Evolutionary conservation across 2,113 vertebrate genomes (phyloP), one percentile per base, ranked within the genome.

Genomic region (Pseudonaja textilis): DNA sequence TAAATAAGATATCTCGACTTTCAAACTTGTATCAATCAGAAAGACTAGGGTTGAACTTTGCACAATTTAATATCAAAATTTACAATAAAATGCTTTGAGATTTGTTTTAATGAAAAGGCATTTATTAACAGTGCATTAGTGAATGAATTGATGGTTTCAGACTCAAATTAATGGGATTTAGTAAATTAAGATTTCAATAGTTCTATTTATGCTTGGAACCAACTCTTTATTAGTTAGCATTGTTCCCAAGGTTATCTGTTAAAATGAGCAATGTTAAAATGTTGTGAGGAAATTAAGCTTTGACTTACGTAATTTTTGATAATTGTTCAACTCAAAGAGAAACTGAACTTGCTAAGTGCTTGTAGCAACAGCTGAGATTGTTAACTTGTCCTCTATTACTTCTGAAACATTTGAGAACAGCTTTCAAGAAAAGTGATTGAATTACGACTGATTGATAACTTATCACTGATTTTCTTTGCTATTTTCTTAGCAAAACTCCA

Each of bases 381-480:
- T 34, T 54, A 85, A 57, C 42, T 57, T 92, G 50, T 26, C 88
- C 55, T 89, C 93, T 87, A 95, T 95, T 96, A 94, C 54, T 54
- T 92, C 47, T 50, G 47, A 50, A 50, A 45, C 87, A 0, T 61
- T 90, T 89, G 5, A 86, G 52, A 1, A 39, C 0, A 52, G 0
- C 25, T 93, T 92, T 85, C 85, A 81, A 54, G 4, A 39, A 88
- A 90, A 10, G 16, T 95, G 94, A 95, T 93, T 90, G 50, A 4
- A 0, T 50, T 88, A 39, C 0, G n/a, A 0, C 6, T 0, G 91
- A 96, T 95, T 95, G 91, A 94, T 96, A 54, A 95, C 1, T 86
- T 93, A 93, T 57, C 74, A 26, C 55, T 29, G 18, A 26, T 92
- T 85, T 85, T 74, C 16, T 57, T 57, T 9, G 34, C 42, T 89